These are phyloP conservation scores for Xiphophorus hellerii DNA, from an alignment of 2,113 vertebrate species.

Conservation along the genomic window DNA sequence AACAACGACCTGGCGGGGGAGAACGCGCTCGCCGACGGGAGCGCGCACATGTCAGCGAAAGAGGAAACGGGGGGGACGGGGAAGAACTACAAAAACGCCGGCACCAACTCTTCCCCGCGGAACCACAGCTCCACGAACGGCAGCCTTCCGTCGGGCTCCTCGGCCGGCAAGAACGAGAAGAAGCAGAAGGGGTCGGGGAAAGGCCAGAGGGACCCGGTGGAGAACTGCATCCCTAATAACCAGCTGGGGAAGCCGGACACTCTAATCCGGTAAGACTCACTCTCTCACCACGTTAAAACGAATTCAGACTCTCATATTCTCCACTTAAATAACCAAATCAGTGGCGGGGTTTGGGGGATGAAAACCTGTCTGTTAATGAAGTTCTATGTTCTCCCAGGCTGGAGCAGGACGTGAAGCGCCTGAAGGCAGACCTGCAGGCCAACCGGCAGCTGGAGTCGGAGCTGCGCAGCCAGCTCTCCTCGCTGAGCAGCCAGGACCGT, in stretches of 20 bases:
- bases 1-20: constrained; percentile 94
- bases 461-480: constrained; percentile 93
- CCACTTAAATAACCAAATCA: neutral
- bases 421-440: constrained; percentile 97
- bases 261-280: constrained; percentile 86
- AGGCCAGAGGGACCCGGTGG: constrained; percentile 94
- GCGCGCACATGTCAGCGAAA: constrained; percentile 82
- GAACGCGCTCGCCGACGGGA: constrained; percentile 78
- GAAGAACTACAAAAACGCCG: constrained; percentile 93
- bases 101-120: constrained; percentile 90
- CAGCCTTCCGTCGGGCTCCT: constrained; percentile 84
- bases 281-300: too few relatives aligned
- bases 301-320: too few relatives aligned
- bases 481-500: constrained; percentile 90
- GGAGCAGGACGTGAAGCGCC: constrained; percentile 98
- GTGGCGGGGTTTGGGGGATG: neutral
- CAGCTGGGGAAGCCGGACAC: constrained; percentile 96
- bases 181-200: constrained; percentile 94
- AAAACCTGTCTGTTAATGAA: neutral
- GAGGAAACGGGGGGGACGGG: constrained; percentile 85
- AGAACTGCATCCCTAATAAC: constrained; percentile 99
- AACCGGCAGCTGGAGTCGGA: constrained; percentile 97
- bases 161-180: constrained; percentile 88
- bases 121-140: constrained; percentile 93
- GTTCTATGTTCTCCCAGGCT: constrained; percentile 78